A percentile compares a stretch with the other conserved stretches of the same genome.
Conservation (phyloP, 2,797 vertebrate species). For the Cephalopachus bancanus region DNA sequence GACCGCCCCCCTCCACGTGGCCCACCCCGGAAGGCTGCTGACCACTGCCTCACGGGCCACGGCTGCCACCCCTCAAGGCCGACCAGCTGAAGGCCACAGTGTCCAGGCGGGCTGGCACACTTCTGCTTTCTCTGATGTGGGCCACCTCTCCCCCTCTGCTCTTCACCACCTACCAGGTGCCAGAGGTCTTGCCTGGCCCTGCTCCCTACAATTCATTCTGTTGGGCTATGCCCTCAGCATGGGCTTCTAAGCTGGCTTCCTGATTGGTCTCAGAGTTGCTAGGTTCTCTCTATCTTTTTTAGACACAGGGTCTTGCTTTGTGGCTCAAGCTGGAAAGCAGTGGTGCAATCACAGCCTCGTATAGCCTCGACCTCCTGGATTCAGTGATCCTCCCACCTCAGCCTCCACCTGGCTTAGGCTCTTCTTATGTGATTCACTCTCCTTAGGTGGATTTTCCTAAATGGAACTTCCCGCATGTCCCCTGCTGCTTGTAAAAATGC, state of each 20-base stretch:
- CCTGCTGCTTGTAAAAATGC: neutral
- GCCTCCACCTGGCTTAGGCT: too few species aligned
- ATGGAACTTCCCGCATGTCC: too few species aligned
- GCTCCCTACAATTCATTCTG: neutral
- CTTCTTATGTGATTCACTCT: too few species aligned
- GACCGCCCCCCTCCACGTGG: accelerated
- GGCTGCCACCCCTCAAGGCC: neutral
- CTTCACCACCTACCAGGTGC: neutral
- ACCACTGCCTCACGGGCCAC: neutral
- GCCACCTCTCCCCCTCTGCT: neutral
- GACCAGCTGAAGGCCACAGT: accelerated
- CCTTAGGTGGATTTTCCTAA: too few species aligned
- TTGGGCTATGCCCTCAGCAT: too few species aligned
- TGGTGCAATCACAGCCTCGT: too few species aligned
- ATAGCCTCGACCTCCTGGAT: too few species aligned
- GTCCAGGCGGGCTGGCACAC: accelerated
- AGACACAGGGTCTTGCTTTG: too few species aligned
- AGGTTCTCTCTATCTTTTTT: neutral
- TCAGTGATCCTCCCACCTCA: too few species aligned
- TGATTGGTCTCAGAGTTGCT: neutral
- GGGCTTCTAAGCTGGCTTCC: neutral
- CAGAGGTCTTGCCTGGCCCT: too few species aligned
- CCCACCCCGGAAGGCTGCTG: neutral
- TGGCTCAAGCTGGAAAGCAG: too few species aligned
- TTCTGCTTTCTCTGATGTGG: neutral